Percentiles rank a stretch among this genome's conserved stretches.
These are phyloP conservation scores for Dromius quadrimaculatus DNA, from an alignment of 2,888 invertebrate species.

Conservation along the genomic window DNA sequence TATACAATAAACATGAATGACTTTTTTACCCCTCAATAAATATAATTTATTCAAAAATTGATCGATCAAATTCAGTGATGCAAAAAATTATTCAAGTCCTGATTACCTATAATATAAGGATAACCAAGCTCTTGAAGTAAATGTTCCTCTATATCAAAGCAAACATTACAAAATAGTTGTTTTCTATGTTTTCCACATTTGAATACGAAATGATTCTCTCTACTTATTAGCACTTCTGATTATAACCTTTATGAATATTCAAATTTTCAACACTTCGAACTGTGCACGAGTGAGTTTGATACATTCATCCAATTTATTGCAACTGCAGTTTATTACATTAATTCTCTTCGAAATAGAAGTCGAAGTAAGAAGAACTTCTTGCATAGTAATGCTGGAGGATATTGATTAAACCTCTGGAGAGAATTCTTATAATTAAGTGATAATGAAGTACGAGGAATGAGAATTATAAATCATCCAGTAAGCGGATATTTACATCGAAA, in stretches of 20 bases:
- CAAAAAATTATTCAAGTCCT: too few species aligned
- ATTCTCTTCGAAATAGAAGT: slow-evolving; percentile 15
- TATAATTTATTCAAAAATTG: too few species aligned
- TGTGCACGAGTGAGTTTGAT: slow-evolving; percentile 8
- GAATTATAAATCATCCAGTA: slow-evolving; percentile 37
- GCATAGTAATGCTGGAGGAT: neutral
- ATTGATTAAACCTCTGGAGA: slow-evolving; percentile 27
- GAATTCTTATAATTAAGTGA: slow-evolving; percentile 46
- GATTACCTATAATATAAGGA: neutral
- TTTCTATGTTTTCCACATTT: neutral
- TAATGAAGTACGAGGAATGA: slow-evolving; percentile 40
- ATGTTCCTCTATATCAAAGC: neutral
- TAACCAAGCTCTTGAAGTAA: too few species aligned
- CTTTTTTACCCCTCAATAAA: too few species aligned
- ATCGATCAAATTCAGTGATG: too few species aligned
- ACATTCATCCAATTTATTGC: slow-evolving; percentile 35
- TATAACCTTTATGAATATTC: slow-evolving; percentile 36
- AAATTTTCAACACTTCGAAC: slow-evolving; percentile 33
- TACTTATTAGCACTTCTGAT: slow-evolving; percentile 30
- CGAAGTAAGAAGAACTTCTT: neutral
- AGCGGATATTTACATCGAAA: slow-evolving; percentile 41
- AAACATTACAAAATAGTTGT: slow-evolving; percentile 7
- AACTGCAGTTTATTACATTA: slow-evolving; percentile 37
- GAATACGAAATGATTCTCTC: slow-evolving; percentile 11
- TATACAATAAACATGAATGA: too few species aligned